phyloP scores from a whole-genome alignment of 2,113 vertebrate species.

The Tachysurus vachellii region DNA sequence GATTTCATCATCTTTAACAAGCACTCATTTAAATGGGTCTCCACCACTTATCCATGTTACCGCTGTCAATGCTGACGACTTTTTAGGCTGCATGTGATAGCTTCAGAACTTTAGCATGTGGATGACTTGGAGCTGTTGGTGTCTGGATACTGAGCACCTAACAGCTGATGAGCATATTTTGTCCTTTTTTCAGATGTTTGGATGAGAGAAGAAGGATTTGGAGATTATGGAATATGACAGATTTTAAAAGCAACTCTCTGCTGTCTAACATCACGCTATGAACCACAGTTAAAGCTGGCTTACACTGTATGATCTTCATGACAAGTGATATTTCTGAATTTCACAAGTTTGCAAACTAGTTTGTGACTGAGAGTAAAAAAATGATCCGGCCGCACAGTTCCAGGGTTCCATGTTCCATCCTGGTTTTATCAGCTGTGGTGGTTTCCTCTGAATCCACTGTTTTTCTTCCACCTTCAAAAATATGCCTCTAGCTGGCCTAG shows the following conservation, averaged over 20 bases:
- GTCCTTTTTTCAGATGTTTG: not conserved
- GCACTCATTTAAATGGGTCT: not conserved
- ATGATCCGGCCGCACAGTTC: not conserved
- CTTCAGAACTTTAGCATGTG: not conserved
- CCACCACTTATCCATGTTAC: not conserved
- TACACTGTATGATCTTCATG: not conserved
- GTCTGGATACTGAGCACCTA: not conserved
- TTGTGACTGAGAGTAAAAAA: not conserved
- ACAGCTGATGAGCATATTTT: not conserved
- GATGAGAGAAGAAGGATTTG: not conserved
- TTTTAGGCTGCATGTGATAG: not conserved
- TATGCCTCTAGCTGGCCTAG: not conserved
- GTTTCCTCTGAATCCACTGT: not conserved
- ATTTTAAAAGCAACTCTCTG: not conserved
- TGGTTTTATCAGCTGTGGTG: not conserved
- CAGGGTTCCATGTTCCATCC: not conserved
- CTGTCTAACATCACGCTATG: not conserved
- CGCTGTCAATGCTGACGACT: not conserved
- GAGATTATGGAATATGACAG: not conserved
- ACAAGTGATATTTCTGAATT: not conserved
- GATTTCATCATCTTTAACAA: not conserved
- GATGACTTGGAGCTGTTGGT: not conserved
- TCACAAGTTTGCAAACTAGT: not conserved
- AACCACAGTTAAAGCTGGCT: not conserved
- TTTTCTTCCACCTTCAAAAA: not conserved